Conservation (phyloP, 1,140 invertebrate species). For the Magallana ariakensis region DNA sequence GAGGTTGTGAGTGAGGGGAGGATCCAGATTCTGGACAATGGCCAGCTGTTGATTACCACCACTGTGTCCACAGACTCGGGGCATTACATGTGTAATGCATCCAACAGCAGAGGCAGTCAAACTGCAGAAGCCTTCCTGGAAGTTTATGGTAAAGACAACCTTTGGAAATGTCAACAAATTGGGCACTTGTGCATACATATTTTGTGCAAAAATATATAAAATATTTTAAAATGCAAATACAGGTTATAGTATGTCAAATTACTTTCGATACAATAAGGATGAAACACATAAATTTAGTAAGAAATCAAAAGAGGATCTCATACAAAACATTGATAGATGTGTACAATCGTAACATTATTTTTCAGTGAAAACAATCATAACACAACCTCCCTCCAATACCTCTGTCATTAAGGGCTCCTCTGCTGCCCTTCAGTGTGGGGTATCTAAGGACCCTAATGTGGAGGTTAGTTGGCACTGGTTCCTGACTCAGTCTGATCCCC, state of each 20-base stretch:
- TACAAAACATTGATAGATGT: too few relatives aligned
- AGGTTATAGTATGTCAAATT: too few relatives aligned
- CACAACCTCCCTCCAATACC: constrained; percentile 93
- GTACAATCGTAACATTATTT: constrained; percentile 6
- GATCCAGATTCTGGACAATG: constrained; percentile 89
- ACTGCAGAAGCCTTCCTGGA: constrained; percentile 89
- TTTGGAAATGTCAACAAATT: background rate
- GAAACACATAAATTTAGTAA: too few relatives aligned
- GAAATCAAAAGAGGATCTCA: too few relatives aligned
- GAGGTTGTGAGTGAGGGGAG: constrained; percentile 82
- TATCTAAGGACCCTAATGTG: constrained; percentile 94
- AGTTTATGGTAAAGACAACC: constrained; percentile 86
- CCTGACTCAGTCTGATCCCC: constrained; percentile 45
- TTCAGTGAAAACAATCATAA: constrained; percentile 93
- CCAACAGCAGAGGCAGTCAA: constrained; percentile 92
- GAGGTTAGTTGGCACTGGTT: constrained; percentile 95
- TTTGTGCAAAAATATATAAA: too few relatives aligned
- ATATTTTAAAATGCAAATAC: too few relatives aligned
- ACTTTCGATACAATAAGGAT: too few relatives aligned
- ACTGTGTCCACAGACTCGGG: constrained; percentile 88
- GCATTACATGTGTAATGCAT: constrained; percentile 91
- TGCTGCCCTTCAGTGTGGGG: constrained; percentile 94
- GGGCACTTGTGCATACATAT: background rate
- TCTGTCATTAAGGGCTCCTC: constrained; percentile 90
- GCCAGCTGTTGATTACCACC: constrained; percentile 92